These are phyloP conservation scores for Hafferia zeledoni DNA, from an alignment of 2,797 vertebrate species.

Conservation along the genomic window DNA sequence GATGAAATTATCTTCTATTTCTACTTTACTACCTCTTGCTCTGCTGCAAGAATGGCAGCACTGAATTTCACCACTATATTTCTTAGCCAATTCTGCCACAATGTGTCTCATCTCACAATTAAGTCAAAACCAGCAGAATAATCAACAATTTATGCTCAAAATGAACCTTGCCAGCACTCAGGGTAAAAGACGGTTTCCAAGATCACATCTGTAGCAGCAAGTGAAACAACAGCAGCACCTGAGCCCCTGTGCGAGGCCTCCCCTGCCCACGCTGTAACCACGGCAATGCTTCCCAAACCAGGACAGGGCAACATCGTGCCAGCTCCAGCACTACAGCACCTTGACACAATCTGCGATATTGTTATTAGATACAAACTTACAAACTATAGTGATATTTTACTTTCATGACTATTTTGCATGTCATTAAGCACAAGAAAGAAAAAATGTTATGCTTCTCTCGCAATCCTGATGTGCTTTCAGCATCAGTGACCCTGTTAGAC, in stretches of 20 bases:
- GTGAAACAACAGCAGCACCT: neutral
- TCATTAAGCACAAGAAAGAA: neutral
- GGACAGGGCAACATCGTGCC: neutral
- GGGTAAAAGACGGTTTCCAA: neutral
- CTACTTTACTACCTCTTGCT: neutral
- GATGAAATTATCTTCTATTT: neutral
- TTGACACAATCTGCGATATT: neutral
- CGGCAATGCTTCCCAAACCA: fast-evolving
- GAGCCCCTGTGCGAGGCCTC: neutral
- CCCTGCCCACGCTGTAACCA: fast-evolving
- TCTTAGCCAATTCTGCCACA: neutral
- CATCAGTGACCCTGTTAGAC: neutral
- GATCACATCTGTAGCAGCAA: neutral
- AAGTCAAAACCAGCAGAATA: neutral
- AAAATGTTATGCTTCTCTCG: neutral
- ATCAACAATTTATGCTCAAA: neutral
- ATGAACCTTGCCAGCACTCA: neutral
- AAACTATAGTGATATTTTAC: neutral
- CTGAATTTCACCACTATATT: neutral
- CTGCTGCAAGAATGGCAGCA: neutral
- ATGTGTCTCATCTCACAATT: neutral
- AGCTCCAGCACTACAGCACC: neutral
- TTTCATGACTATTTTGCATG: neutral
- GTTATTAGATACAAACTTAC: neutral
- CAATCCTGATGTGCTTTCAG: neutral